phyloP scores from a whole-genome alignment of 2,113 vertebrate genomes.

The Psammodynastes pulverulentus region DNA sequence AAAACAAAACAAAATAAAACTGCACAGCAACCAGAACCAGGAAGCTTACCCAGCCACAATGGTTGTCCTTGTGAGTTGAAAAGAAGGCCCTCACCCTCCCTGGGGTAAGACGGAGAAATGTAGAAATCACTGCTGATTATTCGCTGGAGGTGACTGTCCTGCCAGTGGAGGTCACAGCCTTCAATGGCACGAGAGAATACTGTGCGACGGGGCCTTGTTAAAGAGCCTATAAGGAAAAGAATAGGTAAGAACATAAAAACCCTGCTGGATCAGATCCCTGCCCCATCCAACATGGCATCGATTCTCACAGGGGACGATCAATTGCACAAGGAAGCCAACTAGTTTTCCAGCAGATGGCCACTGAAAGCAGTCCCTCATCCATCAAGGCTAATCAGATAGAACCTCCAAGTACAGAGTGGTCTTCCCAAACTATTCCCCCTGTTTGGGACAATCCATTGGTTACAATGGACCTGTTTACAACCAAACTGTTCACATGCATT shows the following conservation, averaged over 20 bases:
- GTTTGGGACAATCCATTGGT: not conserved
- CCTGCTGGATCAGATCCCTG: not conserved
- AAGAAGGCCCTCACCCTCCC: constrained; percentile 89
- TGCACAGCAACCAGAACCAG: not conserved
- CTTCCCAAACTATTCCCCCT: not conserved
- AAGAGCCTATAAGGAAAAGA: constrained; percentile 76
- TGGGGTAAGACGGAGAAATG: constrained; percentile 86
- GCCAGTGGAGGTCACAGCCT: constrained; percentile 97
- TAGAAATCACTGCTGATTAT: constrained; percentile 98
- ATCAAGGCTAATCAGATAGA: not conserved
- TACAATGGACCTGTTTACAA: not conserved
- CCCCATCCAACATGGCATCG: not conserved
- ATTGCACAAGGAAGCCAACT: not conserved
- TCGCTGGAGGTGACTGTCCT: constrained; percentile 96
- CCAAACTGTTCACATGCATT: not conserved
- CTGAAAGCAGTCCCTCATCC: not conserved
- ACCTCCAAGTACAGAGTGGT: not conserved
- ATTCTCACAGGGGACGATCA: not conserved
- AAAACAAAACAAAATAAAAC: not conserved
- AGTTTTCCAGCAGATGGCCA: not conserved
- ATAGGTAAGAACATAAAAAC: not conserved
- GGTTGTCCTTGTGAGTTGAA: constrained; percentile 96
- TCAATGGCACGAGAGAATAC: constrained; percentile 95
- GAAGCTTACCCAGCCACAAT: constrained; percentile 87
- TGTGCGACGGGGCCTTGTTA: constrained; percentile 88